Evolutionary conservation across 1,140 invertebrate genomes (phyloP).

Genomic region (Lerema accius): DNA sequence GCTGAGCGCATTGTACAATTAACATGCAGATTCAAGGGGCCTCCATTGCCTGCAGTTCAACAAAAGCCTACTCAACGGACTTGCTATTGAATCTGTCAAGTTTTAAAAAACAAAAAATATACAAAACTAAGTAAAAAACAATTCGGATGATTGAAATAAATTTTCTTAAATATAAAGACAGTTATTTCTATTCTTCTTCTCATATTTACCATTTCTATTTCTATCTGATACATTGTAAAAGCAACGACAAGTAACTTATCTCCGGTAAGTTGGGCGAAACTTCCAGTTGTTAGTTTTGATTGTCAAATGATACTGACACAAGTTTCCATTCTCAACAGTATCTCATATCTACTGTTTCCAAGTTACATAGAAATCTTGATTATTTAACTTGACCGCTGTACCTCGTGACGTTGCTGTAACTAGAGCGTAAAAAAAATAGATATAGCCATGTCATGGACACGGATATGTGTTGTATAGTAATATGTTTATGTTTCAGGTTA

Average conservation of each 20-base stretch:
- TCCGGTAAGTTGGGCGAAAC: slow-evolving; percentile 39
- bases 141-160: neutral
- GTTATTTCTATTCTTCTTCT: neutral
- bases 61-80: slow-evolving; percentile 8
- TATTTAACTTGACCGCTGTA: slow-evolving; percentile 11
- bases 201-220: slow-evolving; percentile 45
- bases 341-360: slow-evolving; percentile 18
- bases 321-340: slow-evolving; percentile 17
- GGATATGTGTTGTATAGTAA: too few species aligned
- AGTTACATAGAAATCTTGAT: slow-evolving; percentile 19
- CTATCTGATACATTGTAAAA: slow-evolving; percentile 35
- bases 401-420: neutral
- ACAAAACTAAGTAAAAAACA: neutral
- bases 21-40: slow-evolving; percentile 83
- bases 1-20: slow-evolving; percentile 87
- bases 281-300: slow-evolving; percentile 48
- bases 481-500: too few species aligned
- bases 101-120: neutral
- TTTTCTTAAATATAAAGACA: neutral
- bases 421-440: neutral
- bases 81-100: neutral
- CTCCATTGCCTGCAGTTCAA: slow-evolving; percentile 64
- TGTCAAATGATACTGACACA: slow-evolving; percentile 38
- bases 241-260: slow-evolving; percentile 42
- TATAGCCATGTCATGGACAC: too few species aligned